These are phyloP conservation scores for Tipula unca DNA, from an alignment of 2,888 invertebrate genomes.

Conservation along the genomic window DNA sequence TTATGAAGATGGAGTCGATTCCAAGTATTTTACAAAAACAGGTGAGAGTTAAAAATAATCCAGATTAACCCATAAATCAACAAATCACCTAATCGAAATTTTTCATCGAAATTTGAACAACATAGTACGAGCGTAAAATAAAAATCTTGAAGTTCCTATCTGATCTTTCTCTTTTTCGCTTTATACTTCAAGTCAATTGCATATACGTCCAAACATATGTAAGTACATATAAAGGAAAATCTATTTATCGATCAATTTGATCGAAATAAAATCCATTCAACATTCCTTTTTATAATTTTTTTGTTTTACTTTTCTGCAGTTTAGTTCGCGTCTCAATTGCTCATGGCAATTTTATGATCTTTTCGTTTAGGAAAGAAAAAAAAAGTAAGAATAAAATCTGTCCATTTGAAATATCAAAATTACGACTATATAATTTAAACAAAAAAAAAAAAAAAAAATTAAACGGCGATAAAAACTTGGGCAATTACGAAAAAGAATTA, in stretches of 20 bases:
- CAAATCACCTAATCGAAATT: neutral
- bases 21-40: neutral
- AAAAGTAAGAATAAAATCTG: neutral
- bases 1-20: neutral
- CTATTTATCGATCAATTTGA: constrained; percentile 8
- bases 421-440: neutral
- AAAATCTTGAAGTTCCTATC: neutral
- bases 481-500: neutral
- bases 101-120: neutral
- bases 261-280: constrained; percentile 8
- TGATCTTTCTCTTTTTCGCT: neutral
- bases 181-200: neutral
- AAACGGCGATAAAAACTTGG: neutral
- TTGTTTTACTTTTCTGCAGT: neutral
- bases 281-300: neutral
- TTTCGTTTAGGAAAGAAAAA: neutral
- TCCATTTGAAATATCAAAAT: constrained; percentile 14
- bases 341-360: neutral
- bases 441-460: neutral
- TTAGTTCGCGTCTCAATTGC: constrained; percentile 8
- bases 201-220: neutral
- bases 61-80: neutral
- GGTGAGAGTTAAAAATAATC: neutral
- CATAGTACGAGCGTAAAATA: neutral
- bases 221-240: neutral